Percentiles rank a stretch among this genome's conserved stretches.
Conservation (phyloP, 1,140 invertebrate species). For the Tetragnatha versicolor region DNA sequence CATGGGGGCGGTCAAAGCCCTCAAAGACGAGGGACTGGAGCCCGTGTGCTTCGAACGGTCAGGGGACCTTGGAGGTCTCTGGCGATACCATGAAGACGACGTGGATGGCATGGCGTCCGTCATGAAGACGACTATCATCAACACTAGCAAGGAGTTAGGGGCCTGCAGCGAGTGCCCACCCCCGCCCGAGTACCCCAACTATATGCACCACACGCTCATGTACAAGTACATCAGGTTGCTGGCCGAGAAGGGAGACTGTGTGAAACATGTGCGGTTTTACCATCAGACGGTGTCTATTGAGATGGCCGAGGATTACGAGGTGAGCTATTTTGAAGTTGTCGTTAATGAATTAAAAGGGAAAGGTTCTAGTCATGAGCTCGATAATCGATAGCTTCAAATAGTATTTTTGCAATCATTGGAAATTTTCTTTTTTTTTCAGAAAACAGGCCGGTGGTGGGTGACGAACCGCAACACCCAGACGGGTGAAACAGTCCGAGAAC, state of each 20-base stretch:
- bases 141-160: conserved; percentile 59
- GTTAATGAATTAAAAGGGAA: conserved; percentile 55
- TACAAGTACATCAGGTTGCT: conserved; percentile 63
- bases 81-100: conserved; percentile 66
- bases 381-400: too few species aligned
- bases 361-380: too few species aligned
- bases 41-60: conserved; percentile 66
- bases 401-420: too few species aligned
- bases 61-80: conserved; percentile 67
- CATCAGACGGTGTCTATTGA: conserved; percentile 54
- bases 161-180: conserved; percentile 64
- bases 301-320: conserved; percentile 60
- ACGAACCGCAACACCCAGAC: conserved; percentile 56
- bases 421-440: conserved; percentile 2
- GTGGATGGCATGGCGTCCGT: conserved; percentile 60
- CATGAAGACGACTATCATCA: conserved; percentile 61
- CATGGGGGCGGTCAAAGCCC: conserved; percentile 64
- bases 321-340: conserved; percentile 60
- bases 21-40: conserved; percentile 64
- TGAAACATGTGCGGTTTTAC: conserved; percentile 32
- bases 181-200: conserved; percentile 64
- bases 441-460: conserved; percentile 61
- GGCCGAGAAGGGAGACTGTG: conserved; percentile 56
- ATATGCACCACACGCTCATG: conserved; percentile 64
- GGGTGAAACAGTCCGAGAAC: conserved; percentile 54